Evolutionary conservation across 2,888 invertebrate genomes (phyloP), one percentile per base, ranked within the genome.

Genomic region (Rotaria macrura): DNA sequence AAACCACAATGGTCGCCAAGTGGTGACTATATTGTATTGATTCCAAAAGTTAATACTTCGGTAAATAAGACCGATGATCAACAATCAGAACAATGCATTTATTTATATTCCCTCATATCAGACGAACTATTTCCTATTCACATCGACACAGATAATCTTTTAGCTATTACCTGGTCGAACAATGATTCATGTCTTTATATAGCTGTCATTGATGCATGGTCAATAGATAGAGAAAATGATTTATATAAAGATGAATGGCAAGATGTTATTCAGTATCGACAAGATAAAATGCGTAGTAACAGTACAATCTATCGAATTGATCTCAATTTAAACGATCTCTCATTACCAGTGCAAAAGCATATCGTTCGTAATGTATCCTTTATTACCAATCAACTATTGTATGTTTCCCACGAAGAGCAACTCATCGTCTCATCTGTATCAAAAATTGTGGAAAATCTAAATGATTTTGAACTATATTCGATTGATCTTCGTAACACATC

Each of bases 201-300:
- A 49, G 49, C 49, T 12, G n/a, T n/a, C 5, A 57, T 9, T n/a
- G n/a, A 57, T n/a, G 9, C 14, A 10, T 29, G n/a, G 29, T n/a
- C 25, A 57, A 57, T 29, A n/a, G 57, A 57, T n/a, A 29, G n/a
- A 25, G 57, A 57, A 57, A 29, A 57, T 9, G 29, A 57, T 12
- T 57, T 57, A n/a, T 57, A 57, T 57, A 57, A n/a, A 2, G 29
- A 57, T 57, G 57, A 57, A 57, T 57, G 57, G 57, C 25, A 57
- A 57, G 57, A 57, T 57, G 57, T 57, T 57, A 57, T 57, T 57
- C 57, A 57, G n/a, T 57, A 57, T 57, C 57, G 57, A 57, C n/a
- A 57, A n/a, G 12, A 25, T 29, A n/a, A 10, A 57, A 10, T 49
- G 17, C 14, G n/a, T 10, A 29, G 57, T 57, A 49, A 49, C 14